Base-by-base conservation (phyloP, 2,888 invertebrate species). In the Drosophila anomalata region DNA sequence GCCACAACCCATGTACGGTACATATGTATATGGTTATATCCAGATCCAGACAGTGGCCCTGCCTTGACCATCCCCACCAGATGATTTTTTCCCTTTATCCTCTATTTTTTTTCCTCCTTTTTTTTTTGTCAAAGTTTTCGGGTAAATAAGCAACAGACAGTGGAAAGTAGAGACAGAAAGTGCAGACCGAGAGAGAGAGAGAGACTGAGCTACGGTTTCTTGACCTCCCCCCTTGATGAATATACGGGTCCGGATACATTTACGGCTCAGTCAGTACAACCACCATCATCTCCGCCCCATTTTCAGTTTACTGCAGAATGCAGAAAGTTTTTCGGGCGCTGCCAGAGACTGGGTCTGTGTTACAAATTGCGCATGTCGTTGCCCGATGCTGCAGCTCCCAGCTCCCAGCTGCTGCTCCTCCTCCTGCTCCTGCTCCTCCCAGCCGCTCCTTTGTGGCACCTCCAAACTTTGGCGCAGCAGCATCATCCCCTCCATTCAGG, bases 291-390 rank as follows among this genome's bases (percentile, higher is more conserved):
- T 7, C 33, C 51, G 5, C 22, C 26, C 26, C 48, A 2, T 50
- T 33, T 14, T 68, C 68, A 36, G 67, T 68, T 68, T 52, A 59
- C 62, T 52, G 60, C 72, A 31, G 67, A 65, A 53, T 69, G 71
- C 69, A 65, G 59, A 79, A 76, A 73, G 77, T 86, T 77, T 79
- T 7, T 68, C 69, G 87, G 81, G 81, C 84, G 81, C 84, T 62
- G 67, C 53, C 82, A 90, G 89, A 91, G 91, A 90, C 91, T 91
- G 91, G 91, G 91, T 91, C 89, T 91, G 90, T 91, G 91, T 91
- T 91, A 91, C 90, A 91, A 91, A 91, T 91, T 91, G 91, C 91
- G 91, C 91, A 91, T 91, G 91, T 90, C 91, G 91, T 70, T 58
- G 58, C 50, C 57, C 55, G 68, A 48, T 36, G 61, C 48, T 71